Evolutionary conservation across 1,140 invertebrate genomes (phyloP), one percentile per base, ranked within the genome.

Genomic region (Pachypeltis micranthus): DNA sequence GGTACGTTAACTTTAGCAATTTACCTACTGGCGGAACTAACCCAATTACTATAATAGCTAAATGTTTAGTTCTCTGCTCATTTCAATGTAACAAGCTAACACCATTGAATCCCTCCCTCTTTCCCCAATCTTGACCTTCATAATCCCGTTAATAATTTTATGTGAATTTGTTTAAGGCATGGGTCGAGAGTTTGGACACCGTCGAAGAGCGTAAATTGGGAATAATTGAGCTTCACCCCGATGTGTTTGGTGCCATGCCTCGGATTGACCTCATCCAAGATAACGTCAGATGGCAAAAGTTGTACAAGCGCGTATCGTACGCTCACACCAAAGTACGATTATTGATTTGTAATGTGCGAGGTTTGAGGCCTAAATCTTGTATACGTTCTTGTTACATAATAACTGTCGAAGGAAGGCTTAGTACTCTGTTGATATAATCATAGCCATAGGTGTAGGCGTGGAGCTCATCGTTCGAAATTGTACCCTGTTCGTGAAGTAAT

Each of bases 111-210:
- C 16, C 16, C 16, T 39, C 16, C 7, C 31, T 39, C 7, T 10
- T 39, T 10, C 7, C 31, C 31, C 16, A 10, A 10, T 10, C 31
- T 16, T 39, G 31, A 39, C 7, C 7, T 39, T 10, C 16, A 51
- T 14, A 51, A 51, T 51, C 4, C 19, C 4, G 12, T 21, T 21
- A 10, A 10, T 51, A 16, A 4, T 21, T 14, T 51, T 21, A 51
- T 21, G 34, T 39, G n/a, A 10, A 10, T 39, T 39, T 39, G 21
- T 51, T 51, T 14, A 85, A 97, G 78, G 88, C 86, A 24, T 98
- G 94, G 94, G 78, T 98, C 12, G 93, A 96, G 74, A 94, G 89
- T 74, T 75, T 97, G 19, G 83, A 91, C 70, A 85, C 86, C 0
- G 71, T 87, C 10, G 80, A 88, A 66, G 85, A 89, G 69, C 80